phyloP scores from a whole-genome alignment of 2,888 invertebrate genomes.

The Lottia gigantea region DNA sequence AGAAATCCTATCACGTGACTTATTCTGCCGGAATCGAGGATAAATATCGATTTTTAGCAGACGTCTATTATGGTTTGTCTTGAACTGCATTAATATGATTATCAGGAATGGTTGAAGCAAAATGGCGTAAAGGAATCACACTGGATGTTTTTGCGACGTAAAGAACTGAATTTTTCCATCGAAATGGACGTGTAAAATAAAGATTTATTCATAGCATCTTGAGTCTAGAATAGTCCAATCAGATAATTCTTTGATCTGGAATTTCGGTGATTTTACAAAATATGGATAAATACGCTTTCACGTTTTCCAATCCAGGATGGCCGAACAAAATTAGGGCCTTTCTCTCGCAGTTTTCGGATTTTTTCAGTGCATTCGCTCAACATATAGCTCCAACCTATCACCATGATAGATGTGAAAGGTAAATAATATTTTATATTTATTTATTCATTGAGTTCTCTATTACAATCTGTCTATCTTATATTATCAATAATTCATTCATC shows the following conservation, averaged over 20 bases:
- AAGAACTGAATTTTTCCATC: too few species aligned
- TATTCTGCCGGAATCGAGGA: too few species aligned
- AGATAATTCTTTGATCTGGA: too few species aligned
- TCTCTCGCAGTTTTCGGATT: conserved; percentile 79
- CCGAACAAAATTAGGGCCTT: conserved; percentile 62
- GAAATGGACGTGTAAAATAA: too few species aligned
- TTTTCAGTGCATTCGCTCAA: conserved; percentile 95
- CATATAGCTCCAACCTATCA: conserved; percentile 96
- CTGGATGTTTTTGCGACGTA: too few species aligned
- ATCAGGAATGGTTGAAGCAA: conserved; percentile 5
- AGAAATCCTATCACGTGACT: too few species aligned
- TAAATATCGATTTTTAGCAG: too few species aligned
- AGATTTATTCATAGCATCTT: too few species aligned
- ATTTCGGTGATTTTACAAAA: not conserved
- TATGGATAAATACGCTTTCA: conserved; percentile 46
- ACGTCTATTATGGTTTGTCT: too few species aligned
- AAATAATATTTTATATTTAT: conserved; percentile 41
- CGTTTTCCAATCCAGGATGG: conserved; percentile 62
- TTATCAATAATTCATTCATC: not conserved
- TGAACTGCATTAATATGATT: conserved; percentile 9
- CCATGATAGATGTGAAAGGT: conserved; percentile 97
- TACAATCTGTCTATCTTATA: not conserved
- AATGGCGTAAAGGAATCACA: not conserved
- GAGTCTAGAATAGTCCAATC: too few species aligned
- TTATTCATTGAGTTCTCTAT: not conserved